These are phyloP conservation scores for Formica aserva DNA, from an alignment of 2,888 invertebrate genomes.

Conservation along the genomic window DNA sequence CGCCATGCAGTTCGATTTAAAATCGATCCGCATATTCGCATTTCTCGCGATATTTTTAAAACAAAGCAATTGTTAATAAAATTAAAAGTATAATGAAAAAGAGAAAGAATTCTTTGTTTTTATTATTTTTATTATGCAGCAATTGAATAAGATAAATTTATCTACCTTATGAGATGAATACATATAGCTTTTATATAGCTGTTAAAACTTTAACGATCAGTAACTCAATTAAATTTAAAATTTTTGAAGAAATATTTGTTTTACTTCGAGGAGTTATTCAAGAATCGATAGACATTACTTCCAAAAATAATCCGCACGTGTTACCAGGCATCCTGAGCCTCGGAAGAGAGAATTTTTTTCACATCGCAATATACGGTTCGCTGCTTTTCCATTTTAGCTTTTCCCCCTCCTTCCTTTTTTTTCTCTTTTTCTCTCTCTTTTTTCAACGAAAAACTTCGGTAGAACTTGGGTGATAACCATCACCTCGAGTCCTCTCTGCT, in stretches of 20 bases:
- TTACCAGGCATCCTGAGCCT: conserved; percentile 33
- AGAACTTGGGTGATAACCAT: conserved; percentile 60
- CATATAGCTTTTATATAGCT: background rate
- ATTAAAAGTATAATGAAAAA: background rate
- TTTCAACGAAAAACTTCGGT: conserved; percentile 47
- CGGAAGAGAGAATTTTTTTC: conserved; percentile 57
- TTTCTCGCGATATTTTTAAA: background rate
- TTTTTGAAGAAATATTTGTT: background rate
- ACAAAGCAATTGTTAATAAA: background rate
- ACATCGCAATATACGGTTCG: conserved; percentile 28
- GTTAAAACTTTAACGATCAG: background rate
- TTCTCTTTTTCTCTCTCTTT: background rate
- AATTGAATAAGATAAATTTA: conserved; percentile 9
- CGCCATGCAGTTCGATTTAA: background rate
- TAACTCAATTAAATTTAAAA: conserved; percentile 22
- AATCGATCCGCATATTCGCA: background rate
- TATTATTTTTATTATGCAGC: background rate
- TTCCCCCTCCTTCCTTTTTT: background rate
- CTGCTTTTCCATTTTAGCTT: conserved; percentile 29
- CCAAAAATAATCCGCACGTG: conserved; percentile 33
- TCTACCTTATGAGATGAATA: background rate
- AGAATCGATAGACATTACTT: conserved; percentile 15
- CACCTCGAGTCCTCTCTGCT: conserved; percentile 23
- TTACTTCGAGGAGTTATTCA: conserved; percentile 11
- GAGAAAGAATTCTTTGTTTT: background rate